Percentiles rank a stretch among this genome's conserved stretches.
phyloP scores from a whole-genome alignment of 2,113 vertebrate species.

The Chamaea fasciata region DNA sequence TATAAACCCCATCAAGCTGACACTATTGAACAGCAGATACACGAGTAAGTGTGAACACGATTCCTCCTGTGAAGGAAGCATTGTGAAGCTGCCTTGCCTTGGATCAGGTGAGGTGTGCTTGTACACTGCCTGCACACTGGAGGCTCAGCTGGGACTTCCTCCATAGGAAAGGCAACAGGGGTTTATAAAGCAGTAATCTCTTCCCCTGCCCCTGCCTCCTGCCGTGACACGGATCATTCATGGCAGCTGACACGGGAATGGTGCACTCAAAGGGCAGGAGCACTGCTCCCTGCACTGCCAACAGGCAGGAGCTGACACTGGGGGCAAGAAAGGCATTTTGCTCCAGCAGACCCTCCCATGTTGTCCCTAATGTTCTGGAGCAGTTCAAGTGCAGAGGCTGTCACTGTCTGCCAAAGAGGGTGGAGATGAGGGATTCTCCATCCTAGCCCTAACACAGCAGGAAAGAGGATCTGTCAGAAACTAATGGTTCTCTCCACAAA shows the following conservation, averaged over 20 bases:
- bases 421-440: not conserved
- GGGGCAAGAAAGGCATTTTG: not conserved
- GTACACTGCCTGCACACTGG: not conserved
- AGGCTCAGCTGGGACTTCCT: not conserved
- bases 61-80: not conserved
- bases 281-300: not conserved
- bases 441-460: not conserved
- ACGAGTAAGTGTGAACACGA: accelerated
- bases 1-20: not conserved
- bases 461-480: not conserved
- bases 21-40: not conserved
- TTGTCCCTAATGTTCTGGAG: not conserved
- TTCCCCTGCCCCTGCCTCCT: not conserved
- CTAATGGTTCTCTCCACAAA: not conserved
- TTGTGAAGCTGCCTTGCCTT: not conserved
- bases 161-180: accelerated
- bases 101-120: not conserved
- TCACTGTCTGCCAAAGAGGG: not conserved
- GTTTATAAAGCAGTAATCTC: not conserved
- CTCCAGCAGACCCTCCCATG: not conserved
- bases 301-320: not conserved
- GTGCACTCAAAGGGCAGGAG: not conserved
- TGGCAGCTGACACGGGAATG: not conserved
- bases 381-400: not conserved
- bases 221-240: accelerated